Conservation (phyloP, 2,797 vertebrate species). For the Thalassophryne amazonica region DNA sequence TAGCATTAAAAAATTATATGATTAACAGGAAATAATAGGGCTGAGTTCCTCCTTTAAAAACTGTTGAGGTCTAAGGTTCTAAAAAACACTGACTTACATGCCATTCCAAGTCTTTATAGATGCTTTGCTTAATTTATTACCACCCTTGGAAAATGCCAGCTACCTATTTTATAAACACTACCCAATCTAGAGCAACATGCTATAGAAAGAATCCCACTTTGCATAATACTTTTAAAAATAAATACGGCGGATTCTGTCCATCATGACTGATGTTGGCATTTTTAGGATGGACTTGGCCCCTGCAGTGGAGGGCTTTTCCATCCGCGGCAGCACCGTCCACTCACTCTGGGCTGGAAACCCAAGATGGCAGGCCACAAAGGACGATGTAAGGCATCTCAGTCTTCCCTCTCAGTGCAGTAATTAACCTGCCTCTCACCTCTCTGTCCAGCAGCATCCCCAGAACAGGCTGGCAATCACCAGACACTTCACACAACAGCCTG, state of each 20-base stretch:
- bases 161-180: no score
- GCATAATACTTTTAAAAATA: no score
- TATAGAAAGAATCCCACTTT: no score
- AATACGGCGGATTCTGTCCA: slow-evolving; percentile 25
- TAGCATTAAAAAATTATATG: no score
- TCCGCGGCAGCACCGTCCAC: slow-evolving; percentile 40
- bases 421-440: slow-evolving; percentile 77
- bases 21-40: no score
- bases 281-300: slow-evolving; percentile 26
- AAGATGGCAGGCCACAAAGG: slow-evolving; percentile 66
- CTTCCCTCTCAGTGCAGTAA: slow-evolving; percentile 74
- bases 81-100: no score
- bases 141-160: no score
- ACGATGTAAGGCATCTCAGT: slow-evolving; percentile 70
- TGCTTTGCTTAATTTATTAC: no score
- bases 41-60: no score
- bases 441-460: slow-evolving; percentile 66
- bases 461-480: slow-evolving; percentile 70
- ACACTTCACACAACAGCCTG: slow-evolving; percentile 73
- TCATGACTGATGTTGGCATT: slow-evolving; percentile 43
- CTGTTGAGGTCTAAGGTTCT: no score
- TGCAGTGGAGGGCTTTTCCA: slow-evolving; percentile 24
- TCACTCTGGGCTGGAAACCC: slow-evolving; percentile 60
- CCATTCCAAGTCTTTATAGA: no score
- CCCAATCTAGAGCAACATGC: no score